Conservation (phyloP, 2,888 invertebrate genomes). For the Nemurella pictetii region DNA sequence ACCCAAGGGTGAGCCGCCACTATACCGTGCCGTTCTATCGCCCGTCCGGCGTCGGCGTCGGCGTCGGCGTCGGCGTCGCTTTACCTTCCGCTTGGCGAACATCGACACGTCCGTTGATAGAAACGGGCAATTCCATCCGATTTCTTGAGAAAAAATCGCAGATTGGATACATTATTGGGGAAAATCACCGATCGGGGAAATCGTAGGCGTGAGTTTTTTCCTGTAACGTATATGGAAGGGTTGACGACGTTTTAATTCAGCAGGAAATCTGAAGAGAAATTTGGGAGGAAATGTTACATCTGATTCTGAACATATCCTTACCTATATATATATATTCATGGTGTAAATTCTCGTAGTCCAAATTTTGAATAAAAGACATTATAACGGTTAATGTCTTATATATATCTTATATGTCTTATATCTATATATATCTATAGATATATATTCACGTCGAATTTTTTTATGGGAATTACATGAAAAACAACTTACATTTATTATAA, state of each 20-base stretch:
- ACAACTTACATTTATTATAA: too few species aligned
- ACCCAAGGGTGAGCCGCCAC: too few species aligned
- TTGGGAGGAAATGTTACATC: too few species aligned
- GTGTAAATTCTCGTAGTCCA: too few species aligned
- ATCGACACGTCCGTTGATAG: not conserved
- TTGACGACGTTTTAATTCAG: too few species aligned
- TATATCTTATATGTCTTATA: not conserved
- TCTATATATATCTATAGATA: not conserved
- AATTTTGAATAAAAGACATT: not conserved
- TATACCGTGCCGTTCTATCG: not conserved
- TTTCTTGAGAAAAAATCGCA: not conserved
- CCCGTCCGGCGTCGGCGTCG: not conserved
- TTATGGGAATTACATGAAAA: not conserved
- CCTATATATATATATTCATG: not conserved
- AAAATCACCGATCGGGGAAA: not conserved
- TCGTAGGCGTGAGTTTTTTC: not conserved
- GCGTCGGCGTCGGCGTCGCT: not conserved
- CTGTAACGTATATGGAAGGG: too few species aligned
- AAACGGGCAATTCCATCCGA: not conserved
- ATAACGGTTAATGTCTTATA: not conserved
- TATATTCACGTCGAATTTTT: not conserved
- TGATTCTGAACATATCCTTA: not conserved
- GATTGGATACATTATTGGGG: not conserved
- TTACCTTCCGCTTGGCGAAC: too few species aligned
- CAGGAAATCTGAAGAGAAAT: too few species aligned